These are phyloP conservation scores for Andrena minutula DNA, from an alignment of 2,888 invertebrate species.

Conservation along the genomic window DNA sequence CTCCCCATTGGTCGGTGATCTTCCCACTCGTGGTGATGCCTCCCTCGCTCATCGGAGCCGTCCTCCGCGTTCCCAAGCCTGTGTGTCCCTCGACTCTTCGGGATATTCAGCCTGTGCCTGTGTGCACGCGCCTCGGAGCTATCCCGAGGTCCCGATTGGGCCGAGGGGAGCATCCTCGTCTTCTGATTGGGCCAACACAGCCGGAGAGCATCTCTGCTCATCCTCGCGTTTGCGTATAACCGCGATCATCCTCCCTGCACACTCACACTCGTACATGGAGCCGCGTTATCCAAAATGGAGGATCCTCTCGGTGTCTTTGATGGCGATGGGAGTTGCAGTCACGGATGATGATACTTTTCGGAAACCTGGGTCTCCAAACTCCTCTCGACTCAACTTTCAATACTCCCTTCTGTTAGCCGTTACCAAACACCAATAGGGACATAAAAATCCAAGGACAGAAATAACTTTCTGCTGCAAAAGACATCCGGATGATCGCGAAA, in stretches of 20 bases:
- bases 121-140: constrained; percentile 74
- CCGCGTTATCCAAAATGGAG: constrained; percentile 80
- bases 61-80: constrained; percentile 56
- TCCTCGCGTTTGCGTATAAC: constrained; percentile 78
- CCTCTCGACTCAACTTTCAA: too few species aligned
- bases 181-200: constrained; percentile 76
- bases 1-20: constrained; percentile 78
- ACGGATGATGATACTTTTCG: not conserved
- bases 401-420: too few species aligned
- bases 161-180: constrained; percentile 80
- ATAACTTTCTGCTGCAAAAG: not conserved
- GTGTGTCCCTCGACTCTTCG: constrained; percentile 60
- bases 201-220: constrained; percentile 82
- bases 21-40: constrained; percentile 77
- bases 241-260: constrained; percentile 50
- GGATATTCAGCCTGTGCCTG: constrained; percentile 53
- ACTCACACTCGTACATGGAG: constrained; percentile 44
- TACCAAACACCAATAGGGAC: not conserved
- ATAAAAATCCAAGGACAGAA: not conserved
- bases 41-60: constrained; percentile 70
- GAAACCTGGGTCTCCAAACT: too few species aligned
- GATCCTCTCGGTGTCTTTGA: not conserved
- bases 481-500: constrained; percentile 11
- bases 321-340: too few species aligned
- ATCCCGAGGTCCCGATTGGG: constrained; percentile 80